Conservation (phyloP, 2,113 vertebrate species). For the Vanacampus margaritifer region DNA sequence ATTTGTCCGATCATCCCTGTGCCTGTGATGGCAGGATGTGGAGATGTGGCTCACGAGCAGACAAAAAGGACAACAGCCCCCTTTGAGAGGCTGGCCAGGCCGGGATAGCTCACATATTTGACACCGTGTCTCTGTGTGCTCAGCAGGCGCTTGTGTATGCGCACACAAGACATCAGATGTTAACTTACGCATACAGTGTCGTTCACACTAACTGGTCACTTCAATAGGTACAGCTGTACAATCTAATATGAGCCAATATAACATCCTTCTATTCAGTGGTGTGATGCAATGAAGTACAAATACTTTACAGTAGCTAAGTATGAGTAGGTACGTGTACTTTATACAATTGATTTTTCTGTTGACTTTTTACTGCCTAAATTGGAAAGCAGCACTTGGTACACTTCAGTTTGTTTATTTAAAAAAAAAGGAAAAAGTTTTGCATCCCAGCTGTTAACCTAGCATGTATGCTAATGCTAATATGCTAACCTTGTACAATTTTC, state of each 20-base stretch:
- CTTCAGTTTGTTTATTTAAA: too few relatives aligned
- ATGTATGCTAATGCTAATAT: too few relatives aligned
- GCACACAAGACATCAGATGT: slow-evolving; percentile 29
- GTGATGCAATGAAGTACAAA: not conserved
- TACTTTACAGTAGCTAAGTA: not conserved
- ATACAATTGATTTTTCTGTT: too few relatives aligned
- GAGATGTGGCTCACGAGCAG: slow-evolving; percentile 23
- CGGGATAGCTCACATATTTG: slow-evolving; percentile 58
- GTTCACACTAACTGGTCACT: not conserved
- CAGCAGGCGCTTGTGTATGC: slow-evolving; percentile 38
- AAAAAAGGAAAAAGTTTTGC: too few relatives aligned
- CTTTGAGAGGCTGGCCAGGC: slow-evolving; percentile 45
- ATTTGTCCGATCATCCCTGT: slow-evolving; percentile 29
- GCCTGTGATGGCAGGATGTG: slow-evolving; percentile 22
- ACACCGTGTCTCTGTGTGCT: slow-evolving; percentile 57
- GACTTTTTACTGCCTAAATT: not conserved
- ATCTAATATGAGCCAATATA: not conserved
- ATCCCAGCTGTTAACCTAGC: too few relatives aligned
- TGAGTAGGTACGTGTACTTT: not conserved
- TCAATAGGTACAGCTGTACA: slow-evolving; percentile 1
- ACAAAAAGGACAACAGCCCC: slow-evolving; percentile 46
- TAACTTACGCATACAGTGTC: slow-evolving; percentile 9
- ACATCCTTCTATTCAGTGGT: not conserved
- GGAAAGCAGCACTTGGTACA: too few relatives aligned
- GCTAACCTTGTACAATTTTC: too few relatives aligned